Base-by-base conservation (phyloP, 2,888 invertebrate species). In the Pheosia tremula region DNA sequence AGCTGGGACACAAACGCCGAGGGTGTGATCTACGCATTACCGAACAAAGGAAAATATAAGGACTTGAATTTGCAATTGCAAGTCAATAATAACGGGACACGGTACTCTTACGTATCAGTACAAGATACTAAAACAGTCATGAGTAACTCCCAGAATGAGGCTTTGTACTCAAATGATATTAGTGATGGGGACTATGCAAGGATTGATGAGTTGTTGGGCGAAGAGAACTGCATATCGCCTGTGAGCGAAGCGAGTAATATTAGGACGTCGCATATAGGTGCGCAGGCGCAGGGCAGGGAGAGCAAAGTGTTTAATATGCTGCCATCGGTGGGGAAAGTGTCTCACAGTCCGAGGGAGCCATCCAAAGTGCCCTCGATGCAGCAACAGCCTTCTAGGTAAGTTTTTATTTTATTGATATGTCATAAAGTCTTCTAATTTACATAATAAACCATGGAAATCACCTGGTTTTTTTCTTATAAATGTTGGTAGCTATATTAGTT, bases 1-100 rank as follows among this genome's bases (percentile, higher is more conserved):
- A 94, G 94, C 72, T 95, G 95, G 84, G 95, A 95, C 37, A 95
- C 93, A 0, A 93, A 94, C 63, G 93, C 94, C 0, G 94, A 94
- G 72, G 94, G 94, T 0, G 94, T 94, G 0, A 94, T 94, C 11
- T 94, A 94, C 72, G 94, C 94, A 8, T 77, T 94, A 50, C 94
- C 94, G 0, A 94, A 94, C 63, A 94, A 94, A 65, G 94, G 94
- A 4, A 93, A 93, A 64, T 94, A 94, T 58, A 94, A 94, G 62
- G 94, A 94, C 62, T 70, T 92, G 59, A 94, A 94, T 64, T 75
- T 94, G 0, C 94, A 93, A 62, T 63, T 94, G 38, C 94, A 94
- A 77, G 94, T 94, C 0, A 94, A 93, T 52, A 94, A 93, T 60
- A 92, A 91, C 76, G 94, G 94, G 0, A 91, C 93, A 0, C 84